phyloP scores from a whole-genome alignment of 2,888 invertebrate species.

The Limnephilus lunatus region DNA sequence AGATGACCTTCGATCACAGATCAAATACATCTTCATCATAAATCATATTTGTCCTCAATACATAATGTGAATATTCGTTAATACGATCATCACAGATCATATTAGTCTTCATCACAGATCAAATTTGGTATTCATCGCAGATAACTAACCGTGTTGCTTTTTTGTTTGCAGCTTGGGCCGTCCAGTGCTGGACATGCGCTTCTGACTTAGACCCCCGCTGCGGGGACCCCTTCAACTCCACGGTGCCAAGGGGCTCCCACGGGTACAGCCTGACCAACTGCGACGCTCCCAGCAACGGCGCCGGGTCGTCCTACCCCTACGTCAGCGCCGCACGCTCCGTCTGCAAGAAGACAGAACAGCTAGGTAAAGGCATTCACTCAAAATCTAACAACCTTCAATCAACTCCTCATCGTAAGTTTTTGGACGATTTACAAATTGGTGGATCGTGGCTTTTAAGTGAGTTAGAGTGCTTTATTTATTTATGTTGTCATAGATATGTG shows the following conservation, averaged over 20 bases:
- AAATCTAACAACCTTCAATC: background rate
- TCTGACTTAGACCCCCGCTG: slow-evolving; percentile 84
- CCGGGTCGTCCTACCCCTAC: slow-evolving; percentile 70
- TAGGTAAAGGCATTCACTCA: slow-evolving; percentile 77
- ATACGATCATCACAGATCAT: too few species aligned
- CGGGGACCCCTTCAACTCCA: slow-evolving; percentile 84
- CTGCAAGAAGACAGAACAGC: slow-evolving; percentile 87
- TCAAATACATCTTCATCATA: too few species aligned
- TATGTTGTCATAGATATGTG: too few species aligned
- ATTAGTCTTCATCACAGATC: too few species aligned
- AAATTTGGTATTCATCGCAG: background rate
- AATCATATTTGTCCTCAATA: too few species aligned
- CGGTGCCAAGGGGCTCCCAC: slow-evolving; percentile 74
- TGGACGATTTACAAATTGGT: background rate
- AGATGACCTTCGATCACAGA: too few species aligned
- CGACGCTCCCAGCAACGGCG: slow-evolving; percentile 73
- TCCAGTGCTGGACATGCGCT: slow-evolving; percentile 87
- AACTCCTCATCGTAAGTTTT: background rate
- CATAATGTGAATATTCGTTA: too few species aligned
- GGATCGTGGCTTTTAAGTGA: background rate
- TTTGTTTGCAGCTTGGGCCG: slow-evolving; percentile 49
- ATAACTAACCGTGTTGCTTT: background rate
- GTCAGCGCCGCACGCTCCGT: slow-evolving; percentile 78
- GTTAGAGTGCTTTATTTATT: too few species aligned
- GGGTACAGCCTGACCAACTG: slow-evolving; percentile 75